A percentile compares a stretch with the other conserved stretches of the same genome.
These are phyloP conservation scores for Zosterops pallidus DNA, from an alignment of 2,113 vertebrate species.

Conservation along the genomic window DNA sequence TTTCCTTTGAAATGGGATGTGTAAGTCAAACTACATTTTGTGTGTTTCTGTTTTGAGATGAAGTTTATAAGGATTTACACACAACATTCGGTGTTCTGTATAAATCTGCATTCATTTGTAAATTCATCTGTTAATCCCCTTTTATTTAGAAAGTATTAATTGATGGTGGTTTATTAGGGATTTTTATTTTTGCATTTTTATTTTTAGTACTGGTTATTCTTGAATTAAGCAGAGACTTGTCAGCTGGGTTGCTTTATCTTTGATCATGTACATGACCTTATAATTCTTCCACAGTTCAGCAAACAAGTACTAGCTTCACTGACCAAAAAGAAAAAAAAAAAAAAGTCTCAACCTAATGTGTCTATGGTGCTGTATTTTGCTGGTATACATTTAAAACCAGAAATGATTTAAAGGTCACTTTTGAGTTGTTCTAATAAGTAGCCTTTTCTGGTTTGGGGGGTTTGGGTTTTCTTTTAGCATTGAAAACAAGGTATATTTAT, in stretches of 20 bases:
- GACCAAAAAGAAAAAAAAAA: conserved; percentile 65
- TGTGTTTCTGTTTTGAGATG: conserved; percentile 71
- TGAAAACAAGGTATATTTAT: conserved; percentile 71
- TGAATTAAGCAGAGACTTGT: conserved; percentile 77
- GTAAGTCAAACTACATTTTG: conserved; percentile 75
- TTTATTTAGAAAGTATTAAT: conserved; percentile 55
- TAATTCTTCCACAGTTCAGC: conserved; percentile 75
- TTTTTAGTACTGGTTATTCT: conserved; percentile 73
- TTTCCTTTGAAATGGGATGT: conserved; percentile 70
- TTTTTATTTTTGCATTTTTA: conserved; percentile 21
- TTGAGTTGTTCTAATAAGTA: conserved; percentile 61
- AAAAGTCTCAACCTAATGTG: conserved; percentile 60
- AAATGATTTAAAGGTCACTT: conserved; percentile 62
- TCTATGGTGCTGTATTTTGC: conserved; percentile 77
- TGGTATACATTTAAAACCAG: conserved; percentile 69
- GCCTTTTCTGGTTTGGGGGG: conserved; percentile 61
- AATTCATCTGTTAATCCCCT: conserved; percentile 63
- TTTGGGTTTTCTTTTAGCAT: conserved; percentile 47
- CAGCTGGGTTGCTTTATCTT: conserved; percentile 74
- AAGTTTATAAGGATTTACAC: conserved; percentile 74
- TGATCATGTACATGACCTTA: conserved; percentile 62
- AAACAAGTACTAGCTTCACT: conserved; percentile 78
- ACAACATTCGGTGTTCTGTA: conserved; percentile 74
- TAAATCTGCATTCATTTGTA: conserved; percentile 71
- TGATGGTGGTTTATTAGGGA: conserved; percentile 42